Base-by-base conservation (phyloP, 1,140 invertebrate genomes). In the Mactra quadrangularis region DNA sequence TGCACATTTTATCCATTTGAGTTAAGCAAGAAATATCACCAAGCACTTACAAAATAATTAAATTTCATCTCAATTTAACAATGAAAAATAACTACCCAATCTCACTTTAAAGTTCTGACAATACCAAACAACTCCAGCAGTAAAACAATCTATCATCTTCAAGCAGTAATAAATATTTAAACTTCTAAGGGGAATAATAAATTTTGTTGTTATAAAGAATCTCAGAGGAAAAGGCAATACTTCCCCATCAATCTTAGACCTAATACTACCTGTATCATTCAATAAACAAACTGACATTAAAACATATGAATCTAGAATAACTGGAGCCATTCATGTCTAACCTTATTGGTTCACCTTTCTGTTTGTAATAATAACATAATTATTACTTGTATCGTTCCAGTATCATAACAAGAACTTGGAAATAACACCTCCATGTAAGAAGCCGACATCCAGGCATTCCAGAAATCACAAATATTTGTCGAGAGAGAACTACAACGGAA, bases 151-250 rank as follows among this genome's bases (percentile, higher is more conserved):
- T 45, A 66, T 66, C 62, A 66, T 66, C 41, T 45, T 47, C 62
- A 9, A n/a, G n/a, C 25, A n/a, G 62, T 47, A 66, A 66, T 66
- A 66, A 66, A 66, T 47, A 66, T 66, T 47, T 47, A 47, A 66
- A 38, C 7, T 35, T 66, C 62, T 66, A 22, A 19, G 45, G 17
- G 4, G 38, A 66, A 22, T 29, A 68, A 41, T 47, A 25, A 50
- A 68, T 17, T 68, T 68, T 68, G 64, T n/a, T 29, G 64, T n/a
- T 29, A 68, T 38, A 7, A 15, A 29, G 64, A 64, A 38, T 64
- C 35, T 19, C 35, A 38, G 33, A 64, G 19, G 19, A n/a, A 68
- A 31, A 68, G 64, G 45, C 41, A 25, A n/a, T n/a, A 68, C 64
- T n/a, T 4, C 19, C 38, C 47, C 31, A 66, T 68, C 29, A 68